phyloP scores from a whole-genome alignment of 92 coral and sea anemone species.

The Umimayanthus kanabou region DNA sequence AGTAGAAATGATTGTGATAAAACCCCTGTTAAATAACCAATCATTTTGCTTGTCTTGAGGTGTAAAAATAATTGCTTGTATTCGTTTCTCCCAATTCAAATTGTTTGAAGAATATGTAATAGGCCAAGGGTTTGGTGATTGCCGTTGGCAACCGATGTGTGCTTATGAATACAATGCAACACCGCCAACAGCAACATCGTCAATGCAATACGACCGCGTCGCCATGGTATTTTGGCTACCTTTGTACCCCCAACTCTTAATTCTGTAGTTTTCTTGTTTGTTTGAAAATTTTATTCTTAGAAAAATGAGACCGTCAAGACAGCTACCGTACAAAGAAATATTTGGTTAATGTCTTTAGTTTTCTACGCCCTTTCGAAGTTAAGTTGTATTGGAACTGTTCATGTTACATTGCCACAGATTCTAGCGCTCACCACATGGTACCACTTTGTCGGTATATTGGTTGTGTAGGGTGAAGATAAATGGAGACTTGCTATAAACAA shows the following conservation, averaged over 20 bases:
- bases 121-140: too few relatives aligned
- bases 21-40: too few relatives aligned
- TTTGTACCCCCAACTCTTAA: neutral
- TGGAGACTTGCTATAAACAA: neutral
- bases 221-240: neutral
- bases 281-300: neutral
- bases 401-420: neutral
- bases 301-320: neutral
- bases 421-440: neutral
- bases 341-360: neutral
- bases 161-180: neutral
- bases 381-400: neutral
- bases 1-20: too few relatives aligned
- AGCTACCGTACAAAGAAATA: neutral
- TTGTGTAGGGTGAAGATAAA: neutral
- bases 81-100: too few relatives aligned
- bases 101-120: too few relatives aligned
- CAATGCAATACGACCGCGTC: neutral
- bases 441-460: neutral
- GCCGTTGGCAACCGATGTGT: too few relatives aligned
- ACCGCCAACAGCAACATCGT: neutral
- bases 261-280: conserved; percentile 4
- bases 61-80: too few relatives aligned
- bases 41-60: too few relatives aligned
- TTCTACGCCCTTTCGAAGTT: neutral